Conservation (phyloP, 1,140 invertebrate species). For the Aphelenchoides fujianensis region DNA sequence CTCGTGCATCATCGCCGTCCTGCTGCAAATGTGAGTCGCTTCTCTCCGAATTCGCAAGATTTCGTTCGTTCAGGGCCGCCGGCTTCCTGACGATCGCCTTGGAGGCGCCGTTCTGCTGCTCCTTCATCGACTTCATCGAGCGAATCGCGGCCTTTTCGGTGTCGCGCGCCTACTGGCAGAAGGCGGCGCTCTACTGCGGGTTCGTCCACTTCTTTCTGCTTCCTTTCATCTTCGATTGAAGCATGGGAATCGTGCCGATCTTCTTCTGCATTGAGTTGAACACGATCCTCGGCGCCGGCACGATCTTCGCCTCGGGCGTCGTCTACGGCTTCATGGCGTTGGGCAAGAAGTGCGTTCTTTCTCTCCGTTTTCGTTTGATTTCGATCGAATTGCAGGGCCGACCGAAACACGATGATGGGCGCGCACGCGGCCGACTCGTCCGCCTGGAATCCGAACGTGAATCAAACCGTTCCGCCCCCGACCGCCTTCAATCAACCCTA, state of each 20-base stretch:
- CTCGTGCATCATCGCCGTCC: slow-evolving; percentile 75
- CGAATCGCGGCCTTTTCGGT: slow-evolving; percentile 77
- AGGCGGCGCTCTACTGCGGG: slow-evolving; percentile 79
- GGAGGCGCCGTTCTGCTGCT: slow-evolving; percentile 89
- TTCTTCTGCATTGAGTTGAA: slow-evolving; percentile 74
- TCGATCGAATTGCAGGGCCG: slow-evolving; percentile 47
- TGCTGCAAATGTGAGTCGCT: slow-evolving; percentile 80
- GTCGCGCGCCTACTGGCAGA: slow-evolving; percentile 79
- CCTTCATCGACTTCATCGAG: slow-evolving; percentile 87
- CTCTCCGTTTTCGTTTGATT: background rate
- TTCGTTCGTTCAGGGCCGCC: slow-evolving; percentile 69
- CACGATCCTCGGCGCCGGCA: slow-evolving; percentile 78
- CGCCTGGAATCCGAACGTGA: slow-evolving; percentile 60
- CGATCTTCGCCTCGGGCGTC: slow-evolving; percentile 81
- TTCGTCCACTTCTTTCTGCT: slow-evolving; percentile 67
- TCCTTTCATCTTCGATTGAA: slow-evolving; percentile 36
- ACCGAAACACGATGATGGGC: slow-evolving; percentile 59
- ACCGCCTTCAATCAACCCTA: slow-evolving; percentile 53
- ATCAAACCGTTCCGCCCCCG: slow-evolving; percentile 46
- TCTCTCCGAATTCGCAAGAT: background rate
- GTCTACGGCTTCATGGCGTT: slow-evolving; percentile 89
- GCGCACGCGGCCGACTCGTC: slow-evolving; percentile 41
- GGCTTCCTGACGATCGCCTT: slow-evolving; percentile 80
- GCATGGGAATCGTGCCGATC: slow-evolving; percentile 67
- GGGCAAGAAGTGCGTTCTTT: slow-evolving; percentile 64